Evolutionary conservation across 2,888 invertebrate genomes (phyloP).

Genomic region (Leucophora obtusa): DNA sequence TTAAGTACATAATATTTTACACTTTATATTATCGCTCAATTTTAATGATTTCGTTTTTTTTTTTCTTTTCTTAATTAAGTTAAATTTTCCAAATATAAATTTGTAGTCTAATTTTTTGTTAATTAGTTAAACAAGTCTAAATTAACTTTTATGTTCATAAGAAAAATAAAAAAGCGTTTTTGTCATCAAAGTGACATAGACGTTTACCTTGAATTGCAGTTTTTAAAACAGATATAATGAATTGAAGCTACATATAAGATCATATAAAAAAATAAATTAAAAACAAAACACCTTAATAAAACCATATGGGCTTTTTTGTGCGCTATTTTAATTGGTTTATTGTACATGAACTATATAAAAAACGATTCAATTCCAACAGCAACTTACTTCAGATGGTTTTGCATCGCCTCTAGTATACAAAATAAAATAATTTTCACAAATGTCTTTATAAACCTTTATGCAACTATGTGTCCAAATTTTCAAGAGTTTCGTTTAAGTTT

Average conservation of each 20-base stretch:
- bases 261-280: background rate
- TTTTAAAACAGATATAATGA: slow-evolving; percentile 23
- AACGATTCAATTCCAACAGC: no score
- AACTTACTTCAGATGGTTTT: no score
- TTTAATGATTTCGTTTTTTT: no score
- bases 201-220: slow-evolving; percentile 59
- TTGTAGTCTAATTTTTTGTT: background rate
- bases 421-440: no score
- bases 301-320: background rate
- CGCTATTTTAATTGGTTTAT: no score
- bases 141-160: background rate
- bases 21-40: no score
- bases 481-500: no score
- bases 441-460: no score
- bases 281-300: background rate
- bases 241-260: slow-evolving; percentile 22
- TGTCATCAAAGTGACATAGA: slow-evolving; percentile 46
- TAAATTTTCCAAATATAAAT: background rate
- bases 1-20: no score
- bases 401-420: no score
- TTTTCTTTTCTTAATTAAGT: background rate
- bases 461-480: no score
- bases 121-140: background rate
- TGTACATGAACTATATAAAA: no score
- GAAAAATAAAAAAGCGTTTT: background rate